Conservation (phyloP, 2,888 invertebrate genomes). For the Neocrepidodera transversa region DNA sequence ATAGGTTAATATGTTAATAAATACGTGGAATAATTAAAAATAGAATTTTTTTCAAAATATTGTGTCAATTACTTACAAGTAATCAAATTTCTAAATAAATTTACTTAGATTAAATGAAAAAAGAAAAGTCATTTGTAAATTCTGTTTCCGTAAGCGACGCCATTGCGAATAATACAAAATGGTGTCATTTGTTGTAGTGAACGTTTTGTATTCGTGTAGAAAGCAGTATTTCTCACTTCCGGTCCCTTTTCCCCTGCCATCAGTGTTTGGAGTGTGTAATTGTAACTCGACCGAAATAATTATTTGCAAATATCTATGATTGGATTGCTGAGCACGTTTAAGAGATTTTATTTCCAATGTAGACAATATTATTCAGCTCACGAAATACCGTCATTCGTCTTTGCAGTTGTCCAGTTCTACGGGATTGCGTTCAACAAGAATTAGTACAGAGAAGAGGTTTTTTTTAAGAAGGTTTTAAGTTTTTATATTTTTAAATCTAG, state of each 20-base stretch:
- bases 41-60: too few species aligned
- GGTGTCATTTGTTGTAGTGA: slow-evolving; percentile 12
- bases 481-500: too few species aligned
- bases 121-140: too few species aligned
- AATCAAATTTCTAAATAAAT: too few species aligned
- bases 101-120: too few species aligned
- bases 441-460: not conserved
- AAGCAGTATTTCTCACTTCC: slow-evolving; percentile 23
- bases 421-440: slow-evolving; percentile 50
- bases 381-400: slow-evolving; percentile 49
- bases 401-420: slow-evolving; percentile 54
- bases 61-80: too few species aligned
- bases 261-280: slow-evolving; percentile 27
- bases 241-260: slow-evolving; percentile 2
- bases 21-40: too few species aligned
- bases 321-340: slow-evolving; percentile 52
- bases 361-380: slow-evolving; percentile 51
- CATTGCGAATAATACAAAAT: slow-evolving; percentile 6
- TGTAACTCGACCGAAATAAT: slow-evolving; percentile 39
- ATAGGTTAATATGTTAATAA: too few species aligned
- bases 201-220: slow-evolving; percentile 21
- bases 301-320: slow-evolving; percentile 49
- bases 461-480: not conserved
- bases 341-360: slow-evolving; percentile 54
- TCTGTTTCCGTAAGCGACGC: slow-evolving; percentile 1